phyloP scores from a whole-genome alignment of 2,888 invertebrate species.

The Drosophila quinaria region DNA sequence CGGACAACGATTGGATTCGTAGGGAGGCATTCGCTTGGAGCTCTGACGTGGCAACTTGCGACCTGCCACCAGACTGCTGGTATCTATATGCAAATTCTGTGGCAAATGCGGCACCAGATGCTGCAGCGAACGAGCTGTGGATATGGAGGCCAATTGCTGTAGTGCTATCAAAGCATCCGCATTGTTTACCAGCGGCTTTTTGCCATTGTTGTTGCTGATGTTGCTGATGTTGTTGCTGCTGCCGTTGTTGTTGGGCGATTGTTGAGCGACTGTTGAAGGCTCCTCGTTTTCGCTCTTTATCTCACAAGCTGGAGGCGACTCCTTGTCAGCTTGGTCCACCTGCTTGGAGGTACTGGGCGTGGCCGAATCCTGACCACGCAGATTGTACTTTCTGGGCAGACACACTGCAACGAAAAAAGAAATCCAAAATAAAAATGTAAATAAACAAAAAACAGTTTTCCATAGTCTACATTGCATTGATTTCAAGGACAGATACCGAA shows the following conservation, averaged over 20 bases:
- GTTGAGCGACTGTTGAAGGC: conserved; percentile 30
- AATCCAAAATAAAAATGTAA: conserved; percentile 71
- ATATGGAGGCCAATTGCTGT: conserved; percentile 84
- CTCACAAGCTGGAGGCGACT: background rate
- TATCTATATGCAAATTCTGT: conserved; percentile 75
- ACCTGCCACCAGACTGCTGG: conserved; percentile 67
- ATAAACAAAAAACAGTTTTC: conserved; percentile 40
- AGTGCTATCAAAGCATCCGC: conserved; percentile 82
- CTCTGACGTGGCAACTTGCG: conserved; percentile 76
- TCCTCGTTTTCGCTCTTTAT: conserved; percentile 64
- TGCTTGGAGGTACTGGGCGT: conserved; percentile 50
- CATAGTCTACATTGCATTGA: conserved; percentile 8
- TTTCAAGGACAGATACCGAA: conserved; percentile 58
- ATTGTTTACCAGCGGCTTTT: conserved; percentile 55
- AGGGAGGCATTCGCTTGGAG: conserved; percentile 73
- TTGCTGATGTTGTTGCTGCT: no score
- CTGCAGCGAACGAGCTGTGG: conserved; percentile 77
- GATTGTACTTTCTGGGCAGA: conserved; percentile 52
- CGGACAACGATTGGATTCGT: conserved; percentile 84
- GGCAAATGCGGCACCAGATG: conserved; percentile 77
- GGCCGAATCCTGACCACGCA: conserved; percentile 51
- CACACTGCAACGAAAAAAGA: conserved; percentile 61
- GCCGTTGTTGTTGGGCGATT: conserved; percentile 10
- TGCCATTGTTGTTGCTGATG: conserved; percentile 31
- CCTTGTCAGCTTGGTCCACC: conserved; percentile 18